Evolutionary conservation across 2,113 vertebrate species (phyloP), one percentile per base, ranked within the genome.

Genomic region (Alces alces): DNA sequence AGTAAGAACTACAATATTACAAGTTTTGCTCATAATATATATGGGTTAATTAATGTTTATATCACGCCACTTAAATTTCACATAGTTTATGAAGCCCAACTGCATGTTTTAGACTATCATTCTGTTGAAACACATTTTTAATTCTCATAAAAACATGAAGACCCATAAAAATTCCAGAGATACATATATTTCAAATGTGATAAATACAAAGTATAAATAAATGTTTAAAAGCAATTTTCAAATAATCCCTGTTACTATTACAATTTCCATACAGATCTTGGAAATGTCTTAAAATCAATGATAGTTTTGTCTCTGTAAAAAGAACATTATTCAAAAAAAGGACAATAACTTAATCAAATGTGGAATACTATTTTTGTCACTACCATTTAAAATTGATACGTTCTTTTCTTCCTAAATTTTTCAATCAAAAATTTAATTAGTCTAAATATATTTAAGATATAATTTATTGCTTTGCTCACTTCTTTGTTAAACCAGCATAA

Each of bases 371-470:
- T 30, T 54, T 73, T 73, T 78, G 19, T 43, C 76, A 45, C 33
- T 76, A 55, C 52, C 30, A 91, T 86, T 43, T 64, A 92, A 70
- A 70, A 91, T 66, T 54, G 1, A 27, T 55, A 13, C 90, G 2
- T 39, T 52, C 14, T 96, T 80, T 86, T 70, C 39, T 98, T 95
- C 60, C 33, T 88, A 91, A 93, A 64, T 64, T 47, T 15, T 76
- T 92, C 78, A 80, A 58, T 43, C 52, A 93, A 11, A 93, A 96
- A 89, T 91, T n/a, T 55, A 97, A 93, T 60, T 85, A 58, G 82
- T 60, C 25, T 52, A 82, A 96, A 82, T 47, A 54, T 45, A 47
- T 23, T 39, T 89, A 88, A 96, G 3, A n/a, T 28, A 45, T 88
- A 91, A 91, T 93, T 66, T 95, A 57, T 93, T 94, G 39, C 4